phyloP scores from a whole-genome alignment of 1,140 invertebrate genomes.

The Grapholita molesta region DNA sequence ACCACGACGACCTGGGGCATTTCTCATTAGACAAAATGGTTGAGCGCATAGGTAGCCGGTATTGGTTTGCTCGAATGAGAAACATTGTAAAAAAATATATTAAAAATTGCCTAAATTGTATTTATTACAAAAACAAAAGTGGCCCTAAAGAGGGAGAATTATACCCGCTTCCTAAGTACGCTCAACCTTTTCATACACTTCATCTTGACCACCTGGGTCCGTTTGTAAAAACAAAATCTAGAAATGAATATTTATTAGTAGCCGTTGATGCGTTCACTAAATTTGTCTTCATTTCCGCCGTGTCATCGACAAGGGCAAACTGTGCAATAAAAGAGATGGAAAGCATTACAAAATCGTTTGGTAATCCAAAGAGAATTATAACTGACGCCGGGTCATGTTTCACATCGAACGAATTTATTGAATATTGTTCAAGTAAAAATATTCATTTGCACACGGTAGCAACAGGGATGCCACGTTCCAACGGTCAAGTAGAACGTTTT shows the following conservation, averaged over 20 bases:
- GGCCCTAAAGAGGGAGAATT: slow-evolving; percentile 11
- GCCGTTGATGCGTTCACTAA: slow-evolving; percentile 52
- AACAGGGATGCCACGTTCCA: background rate
- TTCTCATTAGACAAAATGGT: slow-evolving; percentile 8
- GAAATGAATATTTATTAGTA: slow-evolving; percentile 42
- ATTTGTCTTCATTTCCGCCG: slow-evolving; percentile 17
- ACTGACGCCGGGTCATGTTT: background rate
- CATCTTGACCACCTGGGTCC: slow-evolving; percentile 35
- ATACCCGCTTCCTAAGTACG: slow-evolving; percentile 3
- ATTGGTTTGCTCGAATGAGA: slow-evolving; percentile 29
- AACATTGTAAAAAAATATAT: slow-evolving; percentile 29
- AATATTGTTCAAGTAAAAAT: background rate
- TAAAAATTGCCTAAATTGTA: slow-evolving; percentile 34
- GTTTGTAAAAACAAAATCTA: slow-evolving; percentile 28
- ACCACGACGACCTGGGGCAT: too few species aligned
- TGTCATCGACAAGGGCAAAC: background rate
- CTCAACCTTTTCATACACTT: slow-evolving; percentile 28
- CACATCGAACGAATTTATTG: background rate
- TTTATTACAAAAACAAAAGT: slow-evolving; percentile 23
- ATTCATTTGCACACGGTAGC: background rate
- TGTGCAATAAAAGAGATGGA: background rate
- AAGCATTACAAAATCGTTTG: background rate
- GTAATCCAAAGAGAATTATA: background rate
- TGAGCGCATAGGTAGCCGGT: slow-evolving; percentile 22
- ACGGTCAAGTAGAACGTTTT: background rate